Base-by-base conservation (phyloP, 2,113 vertebrate species). In the Pachycephala philippinensis region DNA sequence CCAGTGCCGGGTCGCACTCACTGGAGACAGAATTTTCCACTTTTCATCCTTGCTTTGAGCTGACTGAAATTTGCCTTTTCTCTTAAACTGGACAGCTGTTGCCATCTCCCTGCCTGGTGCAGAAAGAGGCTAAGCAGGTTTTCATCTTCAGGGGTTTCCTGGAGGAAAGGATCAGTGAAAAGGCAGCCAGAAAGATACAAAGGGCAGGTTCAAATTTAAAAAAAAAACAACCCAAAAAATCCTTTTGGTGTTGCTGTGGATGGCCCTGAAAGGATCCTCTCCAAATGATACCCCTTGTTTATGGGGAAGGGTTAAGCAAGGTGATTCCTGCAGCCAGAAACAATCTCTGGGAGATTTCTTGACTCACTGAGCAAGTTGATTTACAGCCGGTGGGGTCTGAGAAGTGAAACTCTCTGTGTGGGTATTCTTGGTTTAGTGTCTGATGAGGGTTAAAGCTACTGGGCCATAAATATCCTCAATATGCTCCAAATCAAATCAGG, bases 111-210 rank as follows among this genome's bases (percentile, higher is more conserved):
- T 45, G 76, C 57, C 70, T 71, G 54, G 31, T 84, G 83, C 74
- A 91, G 54, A 60, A 88, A 91, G 84, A 90, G 27, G 50, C 37
- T 45, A n/a, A 79, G 87, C 93, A 97, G 93, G 87, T 96, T 97
- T 98, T 95, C 80, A 63, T 91, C 95, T 95, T 93, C 59, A 82
- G 92, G 93, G 71, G n/a, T 50, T 92, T 95, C 82, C 84, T 89
- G 81, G 87, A 91, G 96, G 93, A 78, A 87, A 47, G 84, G 45
- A 77, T 57, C 49, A 35, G n/a, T 68, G 70, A 65, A 91, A 79
- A 5, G 19, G 37, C 77, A 91, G 28, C n/a, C 45, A 35, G 31
- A 79, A 87, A 87, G 69, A 45, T 24, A 28, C 20, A 78, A 61
- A 82, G 72, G 24, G 31, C 35, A 54, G 7, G 57, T 49, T 82